These are phyloP conservation scores for Lethenteron camtschaticum DNA, from an alignment of 2,113 vertebrate genomes.

Conservation along the genomic window DNA sequence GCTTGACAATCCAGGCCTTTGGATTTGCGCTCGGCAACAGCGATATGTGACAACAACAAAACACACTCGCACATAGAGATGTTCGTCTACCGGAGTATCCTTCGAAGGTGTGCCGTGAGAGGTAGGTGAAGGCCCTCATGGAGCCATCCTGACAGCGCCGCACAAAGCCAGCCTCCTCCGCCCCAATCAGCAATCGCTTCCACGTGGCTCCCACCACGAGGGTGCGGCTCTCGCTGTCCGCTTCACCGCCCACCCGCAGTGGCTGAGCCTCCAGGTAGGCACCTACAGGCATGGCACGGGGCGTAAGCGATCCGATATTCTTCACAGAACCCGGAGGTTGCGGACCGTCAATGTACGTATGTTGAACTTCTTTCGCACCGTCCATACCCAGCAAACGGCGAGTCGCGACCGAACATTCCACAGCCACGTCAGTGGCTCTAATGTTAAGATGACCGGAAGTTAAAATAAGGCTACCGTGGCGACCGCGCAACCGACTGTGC, in stretches of 20 bases:
- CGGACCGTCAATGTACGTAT: background rate
- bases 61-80: no score
- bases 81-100: conserved; percentile 36
- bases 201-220: conserved; percentile 46
- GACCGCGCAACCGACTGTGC: background rate
- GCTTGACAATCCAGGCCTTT: no score
- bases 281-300: conserved; percentile 25
- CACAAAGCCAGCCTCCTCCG: conserved; percentile 59
- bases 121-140: conserved; percentile 58
- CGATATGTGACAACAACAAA: no score
- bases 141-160: conserved; percentile 60
- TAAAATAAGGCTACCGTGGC: background rate
- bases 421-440: background rate
- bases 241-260: conserved; percentile 19
- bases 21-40: no score
- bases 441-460: background rate
- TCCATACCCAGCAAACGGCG: background rate
- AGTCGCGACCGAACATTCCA: background rate
- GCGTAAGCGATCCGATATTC: background rate
- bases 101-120: conserved; percentile 49
- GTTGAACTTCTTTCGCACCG: background rate
- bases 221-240: conserved; percentile 31
- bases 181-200: conserved; percentile 45
- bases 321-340: background rate
- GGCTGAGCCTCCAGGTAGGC: conserved; percentile 51